phyloP scores from a whole-genome alignment of 37 sponge, comb jelly and placozoan genomes.

The Oopsacas minuta region DNA sequence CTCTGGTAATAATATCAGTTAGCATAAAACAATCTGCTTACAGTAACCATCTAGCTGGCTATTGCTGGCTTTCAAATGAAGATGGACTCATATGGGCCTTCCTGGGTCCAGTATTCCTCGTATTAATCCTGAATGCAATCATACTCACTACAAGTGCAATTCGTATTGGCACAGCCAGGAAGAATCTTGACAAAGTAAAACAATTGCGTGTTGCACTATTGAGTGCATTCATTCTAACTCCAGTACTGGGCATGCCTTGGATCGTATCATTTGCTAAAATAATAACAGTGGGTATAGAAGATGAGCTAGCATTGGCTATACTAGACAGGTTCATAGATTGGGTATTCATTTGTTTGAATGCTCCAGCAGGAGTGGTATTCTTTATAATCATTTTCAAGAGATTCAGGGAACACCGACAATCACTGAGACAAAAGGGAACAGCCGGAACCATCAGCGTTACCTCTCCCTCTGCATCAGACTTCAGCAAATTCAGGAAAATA shows the following conservation, averaged over 20 bases:
- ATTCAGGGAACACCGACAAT: neutral
- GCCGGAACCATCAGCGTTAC: neutral
- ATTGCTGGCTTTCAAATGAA: neutral
- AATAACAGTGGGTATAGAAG: neutral
- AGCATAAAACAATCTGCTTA: neutral
- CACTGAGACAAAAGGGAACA: neutral
- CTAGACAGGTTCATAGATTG: neutral
- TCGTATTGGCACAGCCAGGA: neutral
- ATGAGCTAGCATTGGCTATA: neutral
- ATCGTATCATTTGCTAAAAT: neutral
- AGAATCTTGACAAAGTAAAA: neutral
- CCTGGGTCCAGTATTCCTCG: constrained; percentile 9
- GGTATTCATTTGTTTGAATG: constrained; percentile 7
- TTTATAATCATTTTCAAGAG: constrained; percentile 14
- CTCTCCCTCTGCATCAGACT: neutral
- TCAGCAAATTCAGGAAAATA: neutral
- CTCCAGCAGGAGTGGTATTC: neutral
- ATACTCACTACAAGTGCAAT: constrained; percentile 11
- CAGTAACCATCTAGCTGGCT: neutral
- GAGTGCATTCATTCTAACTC: neutral
- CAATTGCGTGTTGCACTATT: neutral
- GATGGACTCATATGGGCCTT: constrained; percentile 7
- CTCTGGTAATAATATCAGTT: neutral
- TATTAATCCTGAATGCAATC: neutral
- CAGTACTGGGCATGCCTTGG: constrained; percentile 6